Percentiles rank a stretch among this genome's conserved stretches.
Conservation (phyloP, 1,140 invertebrate genomes). For the Mamestra configurata region DNA sequence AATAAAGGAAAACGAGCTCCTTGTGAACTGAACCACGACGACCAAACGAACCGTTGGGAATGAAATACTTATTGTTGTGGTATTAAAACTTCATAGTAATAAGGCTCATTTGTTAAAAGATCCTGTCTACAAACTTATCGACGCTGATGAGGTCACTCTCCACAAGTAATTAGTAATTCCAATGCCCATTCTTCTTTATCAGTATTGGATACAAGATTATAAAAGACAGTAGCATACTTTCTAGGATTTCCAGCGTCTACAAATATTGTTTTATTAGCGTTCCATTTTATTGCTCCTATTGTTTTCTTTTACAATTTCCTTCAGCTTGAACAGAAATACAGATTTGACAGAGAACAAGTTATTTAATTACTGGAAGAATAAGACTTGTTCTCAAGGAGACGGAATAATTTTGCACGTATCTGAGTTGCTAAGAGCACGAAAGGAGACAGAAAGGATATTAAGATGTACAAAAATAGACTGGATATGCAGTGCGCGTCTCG, state of each 20-base stretch:
- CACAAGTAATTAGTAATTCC: background rate
- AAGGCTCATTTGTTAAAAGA: slow-evolving; percentile 12
- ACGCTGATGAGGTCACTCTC: background rate
- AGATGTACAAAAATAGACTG: slow-evolving; percentile 41
- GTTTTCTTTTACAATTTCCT: background rate
- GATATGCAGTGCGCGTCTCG: slow-evolving; percentile 1
- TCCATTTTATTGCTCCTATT: background rate
- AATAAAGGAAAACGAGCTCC: slow-evolving; percentile 61
- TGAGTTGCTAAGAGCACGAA: background rate
- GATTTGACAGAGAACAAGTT: slow-evolving; percentile 14
- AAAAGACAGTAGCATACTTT: background rate
- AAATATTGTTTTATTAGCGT: background rate
- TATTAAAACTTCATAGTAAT: slow-evolving; percentile 27
- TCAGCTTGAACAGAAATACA: background rate
- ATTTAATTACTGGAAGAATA: slow-evolving; percentile 15
- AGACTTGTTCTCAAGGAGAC: background rate
- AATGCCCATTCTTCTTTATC: background rate
- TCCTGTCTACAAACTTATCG: background rate
- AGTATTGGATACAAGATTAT: background rate
- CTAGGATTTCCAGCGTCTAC: background rate
- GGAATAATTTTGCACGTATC: slow-evolving; percentile 13
- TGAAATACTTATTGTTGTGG: slow-evolving; percentile 37
- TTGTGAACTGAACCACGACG: slow-evolving; percentile 59
- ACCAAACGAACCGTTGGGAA: slow-evolving; percentile 57
- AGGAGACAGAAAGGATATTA: slow-evolving; percentile 22